Conservation (phyloP, 2,113 vertebrate genomes). For the Isurus oxyrinchus region DNA sequence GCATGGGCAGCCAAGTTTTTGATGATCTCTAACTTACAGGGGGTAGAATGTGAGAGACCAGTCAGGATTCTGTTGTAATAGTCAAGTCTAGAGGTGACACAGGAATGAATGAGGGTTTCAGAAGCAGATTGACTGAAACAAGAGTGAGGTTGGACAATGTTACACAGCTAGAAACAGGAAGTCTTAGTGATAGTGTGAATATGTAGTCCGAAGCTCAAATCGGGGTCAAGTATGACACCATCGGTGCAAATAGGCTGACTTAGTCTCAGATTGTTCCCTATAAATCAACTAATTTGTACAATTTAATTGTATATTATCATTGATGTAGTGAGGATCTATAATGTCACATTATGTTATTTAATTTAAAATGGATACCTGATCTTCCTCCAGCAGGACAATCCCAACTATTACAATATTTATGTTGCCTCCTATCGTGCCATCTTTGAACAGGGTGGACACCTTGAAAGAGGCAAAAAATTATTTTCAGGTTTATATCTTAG, state of each 20-base stretch:
- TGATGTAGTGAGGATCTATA: background rate
- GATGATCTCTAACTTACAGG: no score
- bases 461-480: slow-evolving; percentile 44
- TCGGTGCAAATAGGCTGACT: no score
- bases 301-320: background rate
- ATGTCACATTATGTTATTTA: background rate
- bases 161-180: background rate
- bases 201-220: no score
- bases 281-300: background rate
- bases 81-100: background rate
- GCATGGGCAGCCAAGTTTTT: no score
- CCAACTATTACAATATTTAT: slow-evolving; percentile 81
- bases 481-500: background rate
- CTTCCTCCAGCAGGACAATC: slow-evolving; percentile 76
- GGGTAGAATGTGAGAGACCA: background rate
- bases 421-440: slow-evolving; percentile 79
- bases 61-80: background rate
- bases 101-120: background rate
- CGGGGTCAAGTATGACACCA: no score
- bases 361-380: slow-evolving; percentile 62
- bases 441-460: slow-evolving; percentile 83
- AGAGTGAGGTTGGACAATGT: background rate
- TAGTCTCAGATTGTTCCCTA: background rate
- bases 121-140: no score
- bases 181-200: background rate